Conservation (phyloP, 2,113 vertebrate species). For the Scomber colias region DNA sequence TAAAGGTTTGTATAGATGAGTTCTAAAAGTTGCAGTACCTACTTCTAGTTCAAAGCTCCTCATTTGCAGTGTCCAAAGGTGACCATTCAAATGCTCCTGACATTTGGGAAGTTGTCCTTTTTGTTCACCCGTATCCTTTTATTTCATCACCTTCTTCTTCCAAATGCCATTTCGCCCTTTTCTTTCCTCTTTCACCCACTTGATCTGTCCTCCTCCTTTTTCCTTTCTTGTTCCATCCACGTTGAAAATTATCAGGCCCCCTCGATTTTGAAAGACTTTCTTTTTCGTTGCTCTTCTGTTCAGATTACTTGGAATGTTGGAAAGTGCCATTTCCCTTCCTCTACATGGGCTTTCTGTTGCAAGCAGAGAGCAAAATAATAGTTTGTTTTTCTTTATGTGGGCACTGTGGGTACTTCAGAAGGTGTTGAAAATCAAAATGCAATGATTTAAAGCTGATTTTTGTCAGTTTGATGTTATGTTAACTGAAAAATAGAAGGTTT, state of each 20-base stretch:
- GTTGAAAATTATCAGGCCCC: slow-evolving; percentile 5
- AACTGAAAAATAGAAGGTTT: no score
- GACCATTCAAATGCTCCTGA: slow-evolving; percentile 65
- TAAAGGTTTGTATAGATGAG: slow-evolving; percentile 1
- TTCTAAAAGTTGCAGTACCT: neutral
- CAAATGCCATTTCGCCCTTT: slow-evolving; percentile 67
- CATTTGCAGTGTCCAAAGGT: slow-evolving; percentile 51
- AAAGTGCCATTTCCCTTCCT: neutral
- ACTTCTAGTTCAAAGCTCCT: slow-evolving; percentile 7
- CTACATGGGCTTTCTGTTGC: neutral
- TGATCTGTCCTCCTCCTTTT: slow-evolving; percentile 21
- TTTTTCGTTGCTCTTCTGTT: slow-evolving; percentile 15
- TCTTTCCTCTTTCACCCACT: slow-evolving; percentile 33
- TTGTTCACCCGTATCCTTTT: slow-evolving; percentile 52
- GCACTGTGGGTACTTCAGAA: neutral
- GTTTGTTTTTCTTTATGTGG: neutral
- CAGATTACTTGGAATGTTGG: slow-evolving; percentile 9
- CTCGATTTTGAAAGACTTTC: neutral
- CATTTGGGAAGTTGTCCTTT: slow-evolving; percentile 73
- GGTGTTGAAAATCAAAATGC: neutral
- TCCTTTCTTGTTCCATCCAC: slow-evolving; percentile 14
- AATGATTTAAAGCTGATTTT: no score
- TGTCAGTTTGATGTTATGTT: neutral
- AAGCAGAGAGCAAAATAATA: no score
- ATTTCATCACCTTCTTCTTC: slow-evolving; percentile 54